Evolutionary conservation across 2,888 invertebrate species (phyloP).

Genomic region (Microchrysa polita): DNA sequence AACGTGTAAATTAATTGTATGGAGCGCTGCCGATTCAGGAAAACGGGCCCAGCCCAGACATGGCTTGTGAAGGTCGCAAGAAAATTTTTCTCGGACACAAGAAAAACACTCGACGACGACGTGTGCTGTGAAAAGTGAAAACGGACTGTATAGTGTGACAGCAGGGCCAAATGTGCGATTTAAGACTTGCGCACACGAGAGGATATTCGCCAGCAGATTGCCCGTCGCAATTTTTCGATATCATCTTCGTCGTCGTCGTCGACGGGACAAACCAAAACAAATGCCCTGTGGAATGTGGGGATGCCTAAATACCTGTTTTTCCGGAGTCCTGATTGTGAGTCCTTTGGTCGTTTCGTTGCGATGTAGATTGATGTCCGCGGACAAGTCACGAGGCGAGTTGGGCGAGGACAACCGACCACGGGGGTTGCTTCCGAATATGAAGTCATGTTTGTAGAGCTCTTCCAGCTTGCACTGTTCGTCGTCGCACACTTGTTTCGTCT

Average conservation of each 20-base stretch:
- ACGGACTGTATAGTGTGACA: background rate
- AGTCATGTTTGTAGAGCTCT: conserved; percentile 2
- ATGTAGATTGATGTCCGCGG: background rate
- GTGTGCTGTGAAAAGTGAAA: background rate
- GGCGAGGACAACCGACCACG: background rate
- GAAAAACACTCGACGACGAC: background rate
- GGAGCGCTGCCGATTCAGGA: background rate
- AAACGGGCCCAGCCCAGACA: background rate
- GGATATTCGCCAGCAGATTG: background rate
- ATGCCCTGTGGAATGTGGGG: too few relatives aligned
- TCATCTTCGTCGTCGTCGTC: background rate
- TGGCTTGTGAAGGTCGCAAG: background rate
- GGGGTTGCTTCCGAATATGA: conserved; percentile 28
- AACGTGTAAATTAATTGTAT: too few relatives aligned
- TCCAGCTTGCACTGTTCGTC: background rate
- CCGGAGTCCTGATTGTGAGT: background rate
- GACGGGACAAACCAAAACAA: background rate
- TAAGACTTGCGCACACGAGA: conserved; percentile 1
- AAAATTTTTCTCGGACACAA: background rate
- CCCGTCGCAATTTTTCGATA: too few relatives aligned
- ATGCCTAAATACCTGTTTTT: conserved; percentile 17
- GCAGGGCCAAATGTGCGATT: background rate
- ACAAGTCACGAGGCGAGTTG: background rate
- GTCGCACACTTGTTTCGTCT: background rate
- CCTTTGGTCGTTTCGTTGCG: background rate